These are phyloP conservation scores for Cyanistes caeruleus DNA, from an alignment of 2,113 vertebrate species.

Conservation along the genomic window DNA sequence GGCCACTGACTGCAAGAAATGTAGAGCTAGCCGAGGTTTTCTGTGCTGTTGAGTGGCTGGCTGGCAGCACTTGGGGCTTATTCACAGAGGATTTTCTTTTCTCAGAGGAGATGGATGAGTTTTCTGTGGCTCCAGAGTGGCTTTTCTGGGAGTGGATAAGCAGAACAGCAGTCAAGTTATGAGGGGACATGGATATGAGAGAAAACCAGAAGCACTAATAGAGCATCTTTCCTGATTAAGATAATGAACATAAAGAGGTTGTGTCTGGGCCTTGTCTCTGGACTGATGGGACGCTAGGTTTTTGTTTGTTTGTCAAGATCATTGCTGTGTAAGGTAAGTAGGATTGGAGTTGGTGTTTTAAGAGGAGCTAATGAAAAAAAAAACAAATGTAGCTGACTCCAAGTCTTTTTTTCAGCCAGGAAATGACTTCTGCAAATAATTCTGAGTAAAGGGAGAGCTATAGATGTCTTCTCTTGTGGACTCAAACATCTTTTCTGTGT, in stretches of 20 bases:
- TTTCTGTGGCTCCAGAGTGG: not conserved
- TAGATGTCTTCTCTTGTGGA: not conserved
- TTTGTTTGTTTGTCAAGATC: not conserved
- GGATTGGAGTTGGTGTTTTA: not conserved
- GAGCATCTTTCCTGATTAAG: not conserved
- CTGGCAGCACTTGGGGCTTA: not conserved
- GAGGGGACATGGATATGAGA: not conserved
- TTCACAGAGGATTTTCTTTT: not conserved
- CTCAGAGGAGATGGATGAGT: not conserved
- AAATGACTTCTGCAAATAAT: not conserved
- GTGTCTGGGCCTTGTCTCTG: not conserved
- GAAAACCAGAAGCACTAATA: not conserved
- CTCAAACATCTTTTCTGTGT: not conserved
- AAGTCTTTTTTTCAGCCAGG: not conserved
- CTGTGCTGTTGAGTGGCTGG: not conserved
- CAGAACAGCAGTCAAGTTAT: not conserved
- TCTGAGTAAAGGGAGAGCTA: not conserved
- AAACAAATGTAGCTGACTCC: not conserved
- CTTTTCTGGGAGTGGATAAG: not conserved
- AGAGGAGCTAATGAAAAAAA: not conserved
- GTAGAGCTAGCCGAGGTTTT: not conserved
- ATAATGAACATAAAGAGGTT: not conserved
- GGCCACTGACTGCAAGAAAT: not conserved
- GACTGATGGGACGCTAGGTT: not conserved
- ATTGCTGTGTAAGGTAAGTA: not conserved